Evolutionary conservation across 2,113 vertebrate species (phyloP).

Genomic region (Serilophus lunatus): DNA sequence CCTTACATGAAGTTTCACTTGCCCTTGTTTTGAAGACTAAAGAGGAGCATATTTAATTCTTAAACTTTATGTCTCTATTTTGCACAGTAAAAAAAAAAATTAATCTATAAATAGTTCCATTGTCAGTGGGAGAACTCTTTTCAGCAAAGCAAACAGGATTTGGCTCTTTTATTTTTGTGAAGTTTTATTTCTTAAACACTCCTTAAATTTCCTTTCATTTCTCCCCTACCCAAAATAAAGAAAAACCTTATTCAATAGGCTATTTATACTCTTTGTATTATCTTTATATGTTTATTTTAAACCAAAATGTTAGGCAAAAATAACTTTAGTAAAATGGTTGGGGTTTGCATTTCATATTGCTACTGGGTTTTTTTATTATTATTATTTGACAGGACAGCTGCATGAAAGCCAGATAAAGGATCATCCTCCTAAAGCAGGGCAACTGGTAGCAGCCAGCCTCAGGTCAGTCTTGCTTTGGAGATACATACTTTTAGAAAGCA

Average conservation of each 20-base stretch:
- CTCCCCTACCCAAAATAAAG: not conserved
- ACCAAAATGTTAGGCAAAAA: not conserved
- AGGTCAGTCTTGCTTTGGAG: not conserved
- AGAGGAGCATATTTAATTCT: rapidly evolving
- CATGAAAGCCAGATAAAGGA: not conserved
- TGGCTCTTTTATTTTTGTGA: not conserved
- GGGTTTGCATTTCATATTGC: not conserved
- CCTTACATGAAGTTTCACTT: not conserved
- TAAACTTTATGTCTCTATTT: not conserved
- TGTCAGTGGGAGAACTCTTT: not conserved
- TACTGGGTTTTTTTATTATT: not conserved
- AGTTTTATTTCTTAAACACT: not conserved
- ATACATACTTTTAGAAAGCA: not conserved
- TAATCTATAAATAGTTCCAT: not conserved
- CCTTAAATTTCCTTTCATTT: not conserved
- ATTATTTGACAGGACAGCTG: not conserved
- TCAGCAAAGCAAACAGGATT: not conserved
- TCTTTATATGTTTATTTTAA: not conserved
- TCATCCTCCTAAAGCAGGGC: not conserved
- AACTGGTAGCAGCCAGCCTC: not conserved
- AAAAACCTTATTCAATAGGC: not conserved
- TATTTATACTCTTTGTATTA: not conserved
- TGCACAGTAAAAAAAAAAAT: not conserved
- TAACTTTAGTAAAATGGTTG: not conserved
- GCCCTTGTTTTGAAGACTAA: not conserved